Conservation (phyloP, 2,888 invertebrate species). For the Nycteola revayana region DNA sequence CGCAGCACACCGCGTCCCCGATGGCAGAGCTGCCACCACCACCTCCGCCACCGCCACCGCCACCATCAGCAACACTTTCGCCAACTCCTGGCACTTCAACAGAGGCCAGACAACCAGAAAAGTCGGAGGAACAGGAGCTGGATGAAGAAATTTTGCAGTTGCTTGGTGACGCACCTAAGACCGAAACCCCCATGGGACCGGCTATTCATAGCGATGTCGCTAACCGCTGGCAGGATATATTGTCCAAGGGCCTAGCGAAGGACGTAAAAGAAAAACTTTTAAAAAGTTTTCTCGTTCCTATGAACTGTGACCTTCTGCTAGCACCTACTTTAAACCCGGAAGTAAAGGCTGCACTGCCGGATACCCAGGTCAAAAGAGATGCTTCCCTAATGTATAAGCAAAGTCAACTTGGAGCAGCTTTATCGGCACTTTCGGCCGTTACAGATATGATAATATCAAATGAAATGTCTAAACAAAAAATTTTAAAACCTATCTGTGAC, state of each 20-base stretch:
- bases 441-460: not conserved
- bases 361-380: constrained; percentile 4
- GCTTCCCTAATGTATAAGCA: constrained; percentile 1
- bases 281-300: constrained; percentile 5
- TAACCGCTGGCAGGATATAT: not conserved
- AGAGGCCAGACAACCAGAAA: too few species aligned
- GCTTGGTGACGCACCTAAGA: not conserved
- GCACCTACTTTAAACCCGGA: constrained; percentile 7
- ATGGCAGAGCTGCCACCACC: too few species aligned
- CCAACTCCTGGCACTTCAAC: too few species aligned
- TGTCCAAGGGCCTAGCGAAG: not conserved
- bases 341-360: constrained; percentile 3
- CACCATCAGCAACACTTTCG: too few species aligned
- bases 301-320: constrained; percentile 4
- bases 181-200: not conserved
- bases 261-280: constrained; percentile 3
- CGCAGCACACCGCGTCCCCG: too few species aligned
- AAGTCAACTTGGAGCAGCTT: not conserved
- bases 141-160: not conserved
- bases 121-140: too few species aligned
- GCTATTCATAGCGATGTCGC: constrained; percentile 2
- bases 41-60: too few species aligned
- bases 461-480: too few species aligned
- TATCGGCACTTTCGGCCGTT: not conserved
- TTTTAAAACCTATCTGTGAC: constrained; percentile 7